Evolutionary conservation across 2,113 vertebrate genomes (phyloP), one percentile per base, ranked within the genome.

Genomic region (Triplophysa tibetana): DNA sequence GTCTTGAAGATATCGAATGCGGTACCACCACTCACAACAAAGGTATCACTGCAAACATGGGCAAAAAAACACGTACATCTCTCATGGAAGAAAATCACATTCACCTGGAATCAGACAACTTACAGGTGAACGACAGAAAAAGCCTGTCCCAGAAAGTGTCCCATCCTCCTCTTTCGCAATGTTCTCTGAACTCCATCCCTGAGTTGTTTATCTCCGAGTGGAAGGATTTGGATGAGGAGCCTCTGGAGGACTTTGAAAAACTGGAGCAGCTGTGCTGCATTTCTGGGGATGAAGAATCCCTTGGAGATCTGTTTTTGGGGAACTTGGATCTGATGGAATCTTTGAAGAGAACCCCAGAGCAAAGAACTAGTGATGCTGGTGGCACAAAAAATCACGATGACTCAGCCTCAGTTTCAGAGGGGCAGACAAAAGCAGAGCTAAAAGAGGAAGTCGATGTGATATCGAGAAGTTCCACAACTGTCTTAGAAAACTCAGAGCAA

Each of bases 171-270:
- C 76, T 80, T 10, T 74, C 87, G 23, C 89, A 90, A 50, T 79
- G 81, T 68, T 85, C 89, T n/a, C 80, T 89, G 26, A 91, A 88
- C 67, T 88, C 88, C 67, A 88, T 93, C 70, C 93, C 93, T 16
- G 89, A 93, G 64, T 63, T 93, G 82, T 82, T 94, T 75, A 92
- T 94, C 85, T 94, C 93, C 41, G 92, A 93, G 70, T 94, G 93
- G 93, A 94, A 92, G 84, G 89, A 93, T 82, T 82, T 93, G 86
- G 92, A 94, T 9, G 91, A 93, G 78, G 93, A 94, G 70, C 87
- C 91, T 10, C 80, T 94, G 78, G 93, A 94, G 80, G 92, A 94
- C 73, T 94, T 94, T 85, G 93, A 94, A 84, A 94, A 93, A 83
- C 89, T 94, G 45, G 93, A 94, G 76, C 89, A 92, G 70, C 83